Base-by-base conservation (phyloP, 2,888 invertebrate genomes). In the Marasmarcha lunaedactyla region DNA sequence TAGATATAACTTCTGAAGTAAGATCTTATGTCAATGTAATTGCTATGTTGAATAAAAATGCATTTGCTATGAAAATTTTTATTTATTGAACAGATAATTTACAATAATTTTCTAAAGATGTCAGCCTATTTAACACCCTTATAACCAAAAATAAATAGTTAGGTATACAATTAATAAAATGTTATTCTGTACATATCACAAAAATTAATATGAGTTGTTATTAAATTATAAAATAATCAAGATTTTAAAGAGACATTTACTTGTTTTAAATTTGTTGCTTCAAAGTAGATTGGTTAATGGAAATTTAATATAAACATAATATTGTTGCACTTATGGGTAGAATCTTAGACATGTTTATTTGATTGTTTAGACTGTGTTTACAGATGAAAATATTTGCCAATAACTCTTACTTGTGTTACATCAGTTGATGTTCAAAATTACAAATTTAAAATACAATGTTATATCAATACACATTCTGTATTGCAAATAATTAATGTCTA, bases 51-150 rank as follows among this genome's bases (percentile, higher is more conserved):
- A 30, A 30, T 30, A 30, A 57, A 64, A 61, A 64, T 46, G 50
- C 46, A 54, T 52, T 64, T 68, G 70, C 77, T 79, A 79, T 66
- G 69, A 79, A 79, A 63, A 71, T 54, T 77, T 81, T 81, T 77
- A 76, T 81, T 76, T 63, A 71, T 71, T 76, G 70, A 74, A 77
- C 76, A 74, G 63, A 62, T 68, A 70, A 61, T 70, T 66, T 74
- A 77, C 71, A 78, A 65, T 67, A 63, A 69, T 60, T 59, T 30
- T 11, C 30, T 61, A 62, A 55, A 63, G 49, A 55, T 65, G 59
- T 56, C n/a, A n/a, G n/a, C n/a, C n/a, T 59, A n/a, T 30, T 30
- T n/a, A 30, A 30, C 30, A 30, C 30, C 30, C 30, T 30, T 10
- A 67, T 69, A 69, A 65, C n/a, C n/a, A 63, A 56, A 46, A 45